phyloP scores from a whole-genome alignment of 2,888 invertebrate species.

The Eumacrocentrus americanus region DNA sequence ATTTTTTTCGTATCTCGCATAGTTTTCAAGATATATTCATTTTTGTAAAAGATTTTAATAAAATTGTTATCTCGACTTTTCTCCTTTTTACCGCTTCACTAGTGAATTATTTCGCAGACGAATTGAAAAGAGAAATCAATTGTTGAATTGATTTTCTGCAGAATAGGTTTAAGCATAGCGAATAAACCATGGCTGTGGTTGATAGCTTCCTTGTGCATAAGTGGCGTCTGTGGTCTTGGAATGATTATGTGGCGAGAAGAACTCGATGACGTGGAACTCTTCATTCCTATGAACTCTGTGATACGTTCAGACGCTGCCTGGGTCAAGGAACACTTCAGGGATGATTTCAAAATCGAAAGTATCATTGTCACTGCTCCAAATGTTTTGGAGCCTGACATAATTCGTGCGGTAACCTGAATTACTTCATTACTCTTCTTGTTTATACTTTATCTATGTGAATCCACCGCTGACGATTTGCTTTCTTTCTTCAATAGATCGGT shows the following conservation, averaged over 20 bases:
- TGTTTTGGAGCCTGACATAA: conserved; percentile 54
- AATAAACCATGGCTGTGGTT: conserved; percentile 53
- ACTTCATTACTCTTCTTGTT: conserved; percentile 13
- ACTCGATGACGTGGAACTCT: conserved; percentile 54
- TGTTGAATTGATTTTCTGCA: conserved; percentile 27
- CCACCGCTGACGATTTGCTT: background rate
- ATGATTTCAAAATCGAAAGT: conserved; percentile 57
- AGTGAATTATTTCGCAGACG: no score
- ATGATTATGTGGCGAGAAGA: conserved; percentile 56
- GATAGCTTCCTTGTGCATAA: conserved; percentile 45
- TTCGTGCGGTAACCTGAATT: conserved; percentile 49
- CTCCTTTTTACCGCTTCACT: no score
- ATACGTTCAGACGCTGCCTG: conserved; percentile 52
- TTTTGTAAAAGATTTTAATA: no score
- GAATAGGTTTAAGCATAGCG: conserved; percentile 52
- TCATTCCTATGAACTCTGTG: conserved; percentile 53
- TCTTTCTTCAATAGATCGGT: conserved; percentile 42
- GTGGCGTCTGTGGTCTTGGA: conserved; percentile 50
- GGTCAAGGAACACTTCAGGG: conserved; percentile 55
- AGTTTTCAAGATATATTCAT: no score
- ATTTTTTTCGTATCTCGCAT: no score
- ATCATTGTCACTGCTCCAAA: conserved; percentile 59
- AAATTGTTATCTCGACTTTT: no score
- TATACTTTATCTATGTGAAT: conserved; percentile 1
- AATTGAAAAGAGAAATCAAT: background rate